These are phyloP conservation scores for Pheosia gnoma DNA, from an alignment of 2,888 invertebrate species.

Conservation along the genomic window DNA sequence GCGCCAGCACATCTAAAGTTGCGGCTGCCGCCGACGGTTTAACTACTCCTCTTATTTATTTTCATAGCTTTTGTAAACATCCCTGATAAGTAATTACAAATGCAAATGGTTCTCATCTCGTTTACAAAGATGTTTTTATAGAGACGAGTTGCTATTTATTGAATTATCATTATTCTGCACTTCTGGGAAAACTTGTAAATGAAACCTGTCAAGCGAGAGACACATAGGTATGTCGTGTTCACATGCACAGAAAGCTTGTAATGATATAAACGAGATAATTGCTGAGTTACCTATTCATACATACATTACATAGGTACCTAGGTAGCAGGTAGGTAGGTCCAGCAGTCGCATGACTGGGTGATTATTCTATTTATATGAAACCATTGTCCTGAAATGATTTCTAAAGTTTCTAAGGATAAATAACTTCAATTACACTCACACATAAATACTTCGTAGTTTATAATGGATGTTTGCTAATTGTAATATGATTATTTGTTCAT, in stretches of 20 bases:
- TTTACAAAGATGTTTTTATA: slow-evolving; percentile 75
- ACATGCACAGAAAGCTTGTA: slow-evolving; percentile 1
- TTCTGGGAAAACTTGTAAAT: slow-evolving; percentile 48
- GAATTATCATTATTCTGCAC: slow-evolving; percentile 54
- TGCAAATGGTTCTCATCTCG: slow-evolving; percentile 74
- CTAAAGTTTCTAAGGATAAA: too few species aligned
- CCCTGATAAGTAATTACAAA: slow-evolving; percentile 67
- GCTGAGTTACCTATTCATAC: neutral
- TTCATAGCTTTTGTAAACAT: slow-evolving; percentile 62
- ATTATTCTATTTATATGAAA: too few species aligned
- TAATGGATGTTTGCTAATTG: neutral
- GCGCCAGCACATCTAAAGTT: slow-evolving; percentile 30
- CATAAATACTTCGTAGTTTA: neutral
- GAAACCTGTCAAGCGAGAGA: slow-evolving; percentile 30
- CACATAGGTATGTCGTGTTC: slow-evolving; percentile 21
- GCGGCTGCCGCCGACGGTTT: slow-evolving; percentile 51
- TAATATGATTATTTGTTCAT: neutral
- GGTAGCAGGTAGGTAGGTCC: neutral
- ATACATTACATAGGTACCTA: neutral
- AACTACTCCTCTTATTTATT: slow-evolving; percentile 62
- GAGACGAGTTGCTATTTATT: slow-evolving; percentile 64
- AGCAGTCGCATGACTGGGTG: too few species aligned
- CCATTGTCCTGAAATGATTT: too few species aligned
- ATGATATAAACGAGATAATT: slow-evolving; percentile 10
- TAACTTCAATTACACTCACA: too few species aligned